Evolutionary conservation across 2,888 invertebrate genomes (phyloP).

Genomic region (Agrochola litura): DNA sequence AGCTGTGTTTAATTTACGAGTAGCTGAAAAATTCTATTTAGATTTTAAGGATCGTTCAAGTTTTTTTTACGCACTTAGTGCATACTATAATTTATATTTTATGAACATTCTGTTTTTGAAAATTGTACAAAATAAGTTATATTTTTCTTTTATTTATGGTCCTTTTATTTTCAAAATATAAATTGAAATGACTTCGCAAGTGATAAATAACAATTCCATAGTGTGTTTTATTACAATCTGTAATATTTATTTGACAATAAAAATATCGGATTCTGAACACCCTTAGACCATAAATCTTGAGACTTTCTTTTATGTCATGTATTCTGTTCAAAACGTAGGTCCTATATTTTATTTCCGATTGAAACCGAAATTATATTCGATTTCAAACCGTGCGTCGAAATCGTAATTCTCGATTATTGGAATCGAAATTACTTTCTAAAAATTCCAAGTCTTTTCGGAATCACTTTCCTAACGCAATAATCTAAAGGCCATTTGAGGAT

Average conservation of each 20-base stretch:
- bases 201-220: conserved; percentile 14
- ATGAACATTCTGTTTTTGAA: not conserved
- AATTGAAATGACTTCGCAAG: conserved; percentile 10
- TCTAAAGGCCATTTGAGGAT: conserved; percentile 29
- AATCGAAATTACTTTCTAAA: conserved; percentile 35
- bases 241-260: conserved; percentile 31
- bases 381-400: conserved; percentile 6
- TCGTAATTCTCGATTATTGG: conserved; percentile 26
- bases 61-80: too few relatives aligned
- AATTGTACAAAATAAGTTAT: not conserved
- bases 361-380: conserved; percentile 31
- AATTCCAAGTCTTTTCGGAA: conserved; percentile 14
- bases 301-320: conserved; percentile 15
- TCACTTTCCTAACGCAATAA: conserved; percentile 26
- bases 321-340: not conserved
- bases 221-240: conserved; percentile 11
- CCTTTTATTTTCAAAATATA: not conserved
- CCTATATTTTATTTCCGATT: conserved; percentile 29
- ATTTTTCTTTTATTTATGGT: not conserved
- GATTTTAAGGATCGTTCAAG: not conserved
- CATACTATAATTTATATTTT: conserved; percentile 4
- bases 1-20: conserved; percentile 3
- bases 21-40: not conserved
- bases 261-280: conserved; percentile 10
- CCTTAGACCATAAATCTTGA: conserved; percentile 28